Percentiles rank a stretch among this genome's conserved stretches.
These are phyloP conservation scores for Halichondria panicea DNA, from an alignment of 37 sponge, comb jelly and placozoan species.

Conservation along the genomic window DNA sequence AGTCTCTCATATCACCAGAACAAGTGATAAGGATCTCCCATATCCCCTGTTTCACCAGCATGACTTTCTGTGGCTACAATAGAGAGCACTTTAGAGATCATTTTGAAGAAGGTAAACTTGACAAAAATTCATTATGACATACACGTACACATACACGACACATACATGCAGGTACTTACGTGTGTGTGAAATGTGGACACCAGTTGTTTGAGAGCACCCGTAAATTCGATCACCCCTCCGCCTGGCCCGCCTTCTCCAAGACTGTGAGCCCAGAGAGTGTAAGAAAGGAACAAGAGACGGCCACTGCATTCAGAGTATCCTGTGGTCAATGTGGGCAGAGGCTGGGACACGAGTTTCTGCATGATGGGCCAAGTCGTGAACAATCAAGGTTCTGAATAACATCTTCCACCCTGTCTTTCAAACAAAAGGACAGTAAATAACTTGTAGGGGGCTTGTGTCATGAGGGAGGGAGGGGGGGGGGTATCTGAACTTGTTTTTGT, in stretches of 20 bases:
- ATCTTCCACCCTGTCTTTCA: slow-evolving; percentile 88
- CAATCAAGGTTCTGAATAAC: slow-evolving; percentile 99
- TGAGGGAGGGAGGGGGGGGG: no score
- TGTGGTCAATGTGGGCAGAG: slow-evolving; percentile 90
- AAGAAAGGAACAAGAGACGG: slow-evolving; percentile 66
- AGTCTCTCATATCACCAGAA: no score
- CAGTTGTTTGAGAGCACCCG: slow-evolving; percentile 82
- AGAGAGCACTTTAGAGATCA: slow-evolving; percentile 93
- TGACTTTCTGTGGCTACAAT: slow-evolving; percentile 91
- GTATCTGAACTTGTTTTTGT: no score
- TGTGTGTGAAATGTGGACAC: slow-evolving; percentile 89
- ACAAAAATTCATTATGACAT: not conserved
- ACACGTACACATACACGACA: not conserved
- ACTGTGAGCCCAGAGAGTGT: slow-evolving; percentile 90
- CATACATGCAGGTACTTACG: slow-evolving; percentile 78
- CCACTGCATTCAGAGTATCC: slow-evolving; percentile 71
- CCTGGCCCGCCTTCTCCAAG: slow-evolving; percentile 98
- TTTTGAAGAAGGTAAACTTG: slow-evolving; percentile 80
- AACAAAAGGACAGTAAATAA: no score
- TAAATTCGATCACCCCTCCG: slow-evolving; percentile 91
- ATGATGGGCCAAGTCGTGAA: slow-evolving; percentile 88
- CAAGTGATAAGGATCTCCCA: no score
- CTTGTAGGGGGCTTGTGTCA: no score
- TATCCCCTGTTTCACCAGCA: no score
- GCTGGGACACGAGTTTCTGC: slow-evolving; percentile 95